Base-by-base conservation (phyloP, 2,797 vertebrate species). In the Momotus momota region DNA sequence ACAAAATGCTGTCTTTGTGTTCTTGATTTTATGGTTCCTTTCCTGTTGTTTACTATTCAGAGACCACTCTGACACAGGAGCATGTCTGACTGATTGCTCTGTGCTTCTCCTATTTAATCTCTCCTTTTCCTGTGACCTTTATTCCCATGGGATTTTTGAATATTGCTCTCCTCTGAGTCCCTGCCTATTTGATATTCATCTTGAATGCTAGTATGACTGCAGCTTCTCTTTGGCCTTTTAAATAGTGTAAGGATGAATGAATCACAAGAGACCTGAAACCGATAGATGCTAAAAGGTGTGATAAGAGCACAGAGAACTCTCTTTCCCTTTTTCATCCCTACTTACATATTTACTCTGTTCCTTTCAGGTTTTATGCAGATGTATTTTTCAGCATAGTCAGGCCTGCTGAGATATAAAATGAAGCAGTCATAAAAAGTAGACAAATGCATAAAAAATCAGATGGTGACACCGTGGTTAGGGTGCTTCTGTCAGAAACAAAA, bases 201-300 rank as follows among this genome's bases (percentile, higher is more conserved):
- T 31, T 57, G 48, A 81, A 70, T 70, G 20, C 38, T 87, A 23
- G 72, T 72, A 80, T n/a, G n/a, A 45, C 48, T 75, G 62, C 51
- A 94, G 43, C 16, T 86, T 64, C 23, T 67, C 62, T 92, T 94
- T 35, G 71, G 93, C 85, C 78, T 95, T 79, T 96, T 88, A 69
- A 48, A 71, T 71, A 65, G 62, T 31, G 49, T 86, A 93, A 71
- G 77, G 62, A 35, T 83, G 86, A 95, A 87, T 87, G 92, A 85
- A 85, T 88, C 93, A 73, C 67, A 80, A 51, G 88, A 93, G 60
- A 78, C 41, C 46, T 71, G 77, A 90, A 88, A 95, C 45, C 0
- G 3, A 86, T 46, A 88, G 93, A 93, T 62, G 61, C 26, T 94
- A 90, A 91, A 95, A 91, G 67, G 71, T 87, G 54, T 89, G 54